Percentiles rank a stretch among this genome's conserved stretches.
These are phyloP conservation scores for Gymnoscopelus braueri DNA, from an alignment of 2,797 vertebrate genomes.

Conservation along the genomic window DNA sequence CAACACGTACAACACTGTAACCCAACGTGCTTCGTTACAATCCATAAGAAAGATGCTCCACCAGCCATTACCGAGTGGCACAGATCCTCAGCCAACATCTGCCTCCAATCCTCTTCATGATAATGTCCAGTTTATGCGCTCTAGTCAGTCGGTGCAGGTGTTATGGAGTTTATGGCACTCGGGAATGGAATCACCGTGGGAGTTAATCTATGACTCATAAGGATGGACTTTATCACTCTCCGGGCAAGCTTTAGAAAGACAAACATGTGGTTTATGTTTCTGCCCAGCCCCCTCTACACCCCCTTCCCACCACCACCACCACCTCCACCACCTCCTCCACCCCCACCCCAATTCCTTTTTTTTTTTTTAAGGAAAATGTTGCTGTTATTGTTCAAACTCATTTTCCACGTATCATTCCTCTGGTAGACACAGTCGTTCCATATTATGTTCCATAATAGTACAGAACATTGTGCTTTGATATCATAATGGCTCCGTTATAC, in stretches of 20 bases:
- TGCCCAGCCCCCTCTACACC: conserved; percentile 34
- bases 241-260: conserved; percentile 42
- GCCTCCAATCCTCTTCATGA: conserved; percentile 35
- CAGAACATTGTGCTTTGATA: too few relatives aligned
- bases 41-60: not conserved
- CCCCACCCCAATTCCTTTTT: conserved; percentile 32
- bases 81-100: conserved; percentile 38
- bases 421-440: not conserved
- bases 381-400: conserved; percentile 21
- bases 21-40: not conserved
- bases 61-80: conserved; percentile 28
- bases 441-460: too few relatives aligned
- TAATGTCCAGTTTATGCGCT: conserved; percentile 8
- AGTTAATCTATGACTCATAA: conserved; percentile 60
- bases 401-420: conserved; percentile 18
- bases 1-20: conserved; percentile 19
- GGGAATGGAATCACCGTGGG: conserved; percentile 41
- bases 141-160: conserved; percentile 57
- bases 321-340: conserved; percentile 27
- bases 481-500: too few relatives aligned
- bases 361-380: conserved; percentile 42
- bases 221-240: conserved; percentile 60
- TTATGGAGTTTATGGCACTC: conserved; percentile 47
- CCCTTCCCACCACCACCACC: conserved; percentile 15
- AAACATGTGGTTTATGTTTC: conserved; percentile 72